These are phyloP conservation scores for Scylla paramamosain DNA, from an alignment of 1,140 invertebrate species.

Conservation along the genomic window DNA sequence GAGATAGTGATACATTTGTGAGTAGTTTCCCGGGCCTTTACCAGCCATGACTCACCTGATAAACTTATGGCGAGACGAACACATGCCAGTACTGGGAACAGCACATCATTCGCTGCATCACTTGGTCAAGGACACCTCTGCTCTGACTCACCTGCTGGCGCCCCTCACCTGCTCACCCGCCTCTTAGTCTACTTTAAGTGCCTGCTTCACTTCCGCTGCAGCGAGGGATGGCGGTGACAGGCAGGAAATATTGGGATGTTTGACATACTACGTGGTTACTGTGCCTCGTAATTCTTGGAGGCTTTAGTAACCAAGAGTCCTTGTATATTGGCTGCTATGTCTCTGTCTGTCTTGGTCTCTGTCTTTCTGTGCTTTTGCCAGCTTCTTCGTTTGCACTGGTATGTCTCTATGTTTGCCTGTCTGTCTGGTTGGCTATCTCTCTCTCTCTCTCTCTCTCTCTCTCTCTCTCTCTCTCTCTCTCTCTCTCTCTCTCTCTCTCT, in stretches of 20 bases:
- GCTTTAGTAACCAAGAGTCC: too few species aligned
- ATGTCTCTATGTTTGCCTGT: neutral
- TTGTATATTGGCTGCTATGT: neutral
- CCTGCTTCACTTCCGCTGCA: neutral
- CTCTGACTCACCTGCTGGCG: neutral
- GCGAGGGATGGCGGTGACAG: neutral
- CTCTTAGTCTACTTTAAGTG: neutral
- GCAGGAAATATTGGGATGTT: neutral
- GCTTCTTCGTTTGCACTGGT: neutral
- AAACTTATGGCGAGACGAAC: neutral
- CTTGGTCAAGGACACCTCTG: neutral
- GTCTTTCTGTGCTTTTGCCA: too few species aligned
- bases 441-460: conserved; percentile 4
- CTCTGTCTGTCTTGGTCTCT: too few species aligned
- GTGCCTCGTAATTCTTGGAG: too few species aligned
- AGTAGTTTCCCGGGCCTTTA: too few species aligned
- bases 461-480: neutral
- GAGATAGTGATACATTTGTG: too few species aligned
- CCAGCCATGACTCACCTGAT: neutral
- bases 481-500: neutral
- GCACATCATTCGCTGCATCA: neutral
- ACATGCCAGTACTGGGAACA: neutral
- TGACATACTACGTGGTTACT: neutral
- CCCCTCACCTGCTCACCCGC: neutral
- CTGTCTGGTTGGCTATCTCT: neutral